phyloP scores from a whole-genome alignment of 2,888 invertebrate species.

The Orthonychiurus folsomi region DNA sequence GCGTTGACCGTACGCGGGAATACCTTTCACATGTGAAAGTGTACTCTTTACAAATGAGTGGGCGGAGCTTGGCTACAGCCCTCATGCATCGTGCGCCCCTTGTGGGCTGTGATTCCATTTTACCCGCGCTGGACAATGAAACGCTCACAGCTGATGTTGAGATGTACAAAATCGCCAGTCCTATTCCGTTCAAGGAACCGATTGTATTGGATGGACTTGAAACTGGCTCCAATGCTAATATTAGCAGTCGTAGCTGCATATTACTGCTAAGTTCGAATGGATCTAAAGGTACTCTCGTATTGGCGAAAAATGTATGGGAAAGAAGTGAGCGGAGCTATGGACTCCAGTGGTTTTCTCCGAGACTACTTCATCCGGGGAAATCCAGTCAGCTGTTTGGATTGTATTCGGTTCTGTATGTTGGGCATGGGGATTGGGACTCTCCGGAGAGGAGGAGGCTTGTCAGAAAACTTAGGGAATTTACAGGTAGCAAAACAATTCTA shows the following conservation, averaged over 20 bases:
- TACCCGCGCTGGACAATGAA: not conserved
- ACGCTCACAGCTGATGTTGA: not conserved
- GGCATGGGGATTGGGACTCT: conserved; percentile 35
- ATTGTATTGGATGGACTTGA: not conserved
- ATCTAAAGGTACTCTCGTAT: not conserved
- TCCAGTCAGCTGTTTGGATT: conserved; percentile 21
- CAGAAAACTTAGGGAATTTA: conserved; percentile 22
- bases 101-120: not conserved
- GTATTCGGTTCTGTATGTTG: conserved; percentile 34
- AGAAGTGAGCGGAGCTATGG: not conserved
- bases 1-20: not conserved
- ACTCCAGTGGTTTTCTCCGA: not conserved
- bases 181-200: not conserved
- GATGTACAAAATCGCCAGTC: not conserved
- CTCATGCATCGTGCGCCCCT: not conserved
- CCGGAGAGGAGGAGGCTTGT: conserved; percentile 30
- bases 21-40: too few relatives aligned
- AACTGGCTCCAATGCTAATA: not conserved
- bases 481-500: conserved; percentile 23
- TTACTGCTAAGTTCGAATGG: not conserved
- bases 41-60: not conserved
- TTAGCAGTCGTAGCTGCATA: not conserved
- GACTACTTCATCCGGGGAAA: not conserved
- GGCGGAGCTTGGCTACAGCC: not conserved
- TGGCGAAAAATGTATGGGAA: not conserved